Conservation (phyloP, 2,113 vertebrate species). For the Panthera uncia region DNA sequence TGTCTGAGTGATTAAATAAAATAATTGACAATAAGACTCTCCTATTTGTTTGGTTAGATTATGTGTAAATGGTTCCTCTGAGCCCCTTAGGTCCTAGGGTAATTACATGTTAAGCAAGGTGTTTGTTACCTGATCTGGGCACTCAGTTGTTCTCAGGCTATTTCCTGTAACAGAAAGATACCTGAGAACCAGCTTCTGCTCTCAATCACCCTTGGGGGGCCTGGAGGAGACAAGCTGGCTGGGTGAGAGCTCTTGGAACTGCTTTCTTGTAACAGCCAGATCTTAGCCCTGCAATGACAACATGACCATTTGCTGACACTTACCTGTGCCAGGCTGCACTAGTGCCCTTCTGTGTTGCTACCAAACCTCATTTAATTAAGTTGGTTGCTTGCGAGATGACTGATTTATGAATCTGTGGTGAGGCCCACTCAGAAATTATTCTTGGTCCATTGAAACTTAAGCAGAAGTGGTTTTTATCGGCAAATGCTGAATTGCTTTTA, state of each 20-base stretch:
- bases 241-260: neutral
- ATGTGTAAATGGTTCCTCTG: slow-evolving; percentile 20
- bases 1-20: neutral
- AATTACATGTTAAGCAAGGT: slow-evolving; percentile 2
- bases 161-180: neutral
- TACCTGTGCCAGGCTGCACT: neutral
- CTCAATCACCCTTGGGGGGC: rapidly evolving
- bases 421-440: neutral
- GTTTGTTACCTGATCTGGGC: slow-evolving; percentile 35
- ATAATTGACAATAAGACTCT: neutral
- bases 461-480: neutral
- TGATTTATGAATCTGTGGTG: neutral
- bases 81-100: neutral
- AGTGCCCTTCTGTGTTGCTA: neutral
- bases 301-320: neutral
- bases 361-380: neutral
- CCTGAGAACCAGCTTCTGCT: neutral
- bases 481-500: neutral
- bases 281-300: neutral
- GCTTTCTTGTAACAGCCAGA: neutral
- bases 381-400: neutral
- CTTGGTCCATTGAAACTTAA: neutral
- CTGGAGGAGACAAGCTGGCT: neutral
- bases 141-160: slow-evolving; percentile 22
- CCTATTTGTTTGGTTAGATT: neutral